Percentiles rank a stretch among this genome's conserved stretches.
Evolutionary conservation across 2,113 vertebrate species (phyloP).

Genomic region (Syngnathus scovelli): DNA sequence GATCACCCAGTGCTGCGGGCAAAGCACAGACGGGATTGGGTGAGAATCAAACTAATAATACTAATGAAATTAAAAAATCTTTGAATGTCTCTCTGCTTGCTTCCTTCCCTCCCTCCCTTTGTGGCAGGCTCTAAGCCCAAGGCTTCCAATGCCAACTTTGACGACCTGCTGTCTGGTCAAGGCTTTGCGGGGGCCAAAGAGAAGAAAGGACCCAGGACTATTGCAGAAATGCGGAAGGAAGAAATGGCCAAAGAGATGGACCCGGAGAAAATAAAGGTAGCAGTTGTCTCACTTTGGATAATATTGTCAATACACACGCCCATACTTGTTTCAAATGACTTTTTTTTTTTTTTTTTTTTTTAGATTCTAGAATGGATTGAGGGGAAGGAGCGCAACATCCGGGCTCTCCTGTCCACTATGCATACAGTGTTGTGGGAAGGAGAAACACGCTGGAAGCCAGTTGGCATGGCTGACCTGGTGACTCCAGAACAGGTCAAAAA

Average conservation of each 20-base stretch:
- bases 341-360: slow-evolving; percentile 16
- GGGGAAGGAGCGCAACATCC: slow-evolving; percentile 96
- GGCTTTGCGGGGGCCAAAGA: slow-evolving; percentile 93
- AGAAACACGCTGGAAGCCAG: slow-evolving; percentile 91
- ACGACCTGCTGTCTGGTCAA: slow-evolving; percentile 91
- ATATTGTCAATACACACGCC: no score
- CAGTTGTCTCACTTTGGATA: background rate
- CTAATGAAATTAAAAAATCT: no score
- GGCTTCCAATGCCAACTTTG: slow-evolving; percentile 81
- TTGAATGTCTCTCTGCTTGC: background rate
- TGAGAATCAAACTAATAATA: slow-evolving; percentile 56
- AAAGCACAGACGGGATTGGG: slow-evolving; percentile 75
- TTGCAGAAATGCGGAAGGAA: slow-evolving; percentile 98
- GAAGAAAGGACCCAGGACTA: slow-evolving; percentile 91
- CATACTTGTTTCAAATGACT: slow-evolving; percentile 6
- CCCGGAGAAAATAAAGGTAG: slow-evolving; percentile 93
- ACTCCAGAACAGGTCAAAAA: slow-evolving; percentile 98
- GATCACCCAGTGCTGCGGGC: slow-evolving; percentile 67
- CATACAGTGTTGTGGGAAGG: slow-evolving; percentile 96
- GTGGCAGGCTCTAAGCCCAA: slow-evolving; percentile 82
- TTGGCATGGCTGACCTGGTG: slow-evolving; percentile 98
- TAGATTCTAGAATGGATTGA: slow-evolving; percentile 98
- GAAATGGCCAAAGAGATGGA: slow-evolving; percentile 99
- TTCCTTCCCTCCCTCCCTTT: slow-evolving; percentile 5
- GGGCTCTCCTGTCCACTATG: slow-evolving; percentile 95